Evolutionary conservation across 2,888 invertebrate genomes (phyloP).

Genomic region (Druceiella hillmani): DNA sequence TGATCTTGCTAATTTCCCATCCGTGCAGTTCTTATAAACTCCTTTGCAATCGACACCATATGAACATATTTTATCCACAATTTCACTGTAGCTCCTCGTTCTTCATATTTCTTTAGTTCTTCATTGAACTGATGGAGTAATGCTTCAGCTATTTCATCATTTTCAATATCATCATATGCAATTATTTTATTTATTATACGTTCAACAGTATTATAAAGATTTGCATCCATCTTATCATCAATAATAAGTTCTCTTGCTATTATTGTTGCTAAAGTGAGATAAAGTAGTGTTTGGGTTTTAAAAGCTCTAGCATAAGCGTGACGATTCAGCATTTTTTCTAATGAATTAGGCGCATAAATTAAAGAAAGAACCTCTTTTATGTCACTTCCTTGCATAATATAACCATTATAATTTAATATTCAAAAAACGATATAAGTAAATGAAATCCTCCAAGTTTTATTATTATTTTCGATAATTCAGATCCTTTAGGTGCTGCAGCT

Average conservation of each 20-base stretch:
- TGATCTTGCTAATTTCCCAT: slow-evolving; percentile 33
- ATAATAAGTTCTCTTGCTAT: slow-evolving; percentile 27
- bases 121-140: slow-evolving; percentile 27
- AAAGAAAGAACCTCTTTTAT: too few species aligned
- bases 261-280: slow-evolving; percentile 28
- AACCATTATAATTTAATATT: too few species aligned
- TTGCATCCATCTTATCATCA: slow-evolving; percentile 25
- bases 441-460: too few species aligned
- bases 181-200: slow-evolving; percentile 25
- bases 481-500: too few species aligned
- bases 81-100: slow-evolving; percentile 30
- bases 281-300: too few species aligned
- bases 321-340: too few species aligned
- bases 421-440: too few species aligned
- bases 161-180: slow-evolving; percentile 29
- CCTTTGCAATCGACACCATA: slow-evolving; percentile 30
- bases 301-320: too few species aligned
- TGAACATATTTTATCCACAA: slow-evolving; percentile 31
- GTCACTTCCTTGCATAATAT: too few species aligned
- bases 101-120: slow-evolving; percentile 26
- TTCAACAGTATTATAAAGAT: slow-evolving; percentile 24
- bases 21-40: slow-evolving; percentile 32
- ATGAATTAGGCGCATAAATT: too few species aligned
- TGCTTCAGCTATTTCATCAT: slow-evolving; percentile 25
- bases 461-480: too few species aligned